Conservation (phyloP, 2,797 vertebrate species). For the Basileuterus tristriatus region DNA sequence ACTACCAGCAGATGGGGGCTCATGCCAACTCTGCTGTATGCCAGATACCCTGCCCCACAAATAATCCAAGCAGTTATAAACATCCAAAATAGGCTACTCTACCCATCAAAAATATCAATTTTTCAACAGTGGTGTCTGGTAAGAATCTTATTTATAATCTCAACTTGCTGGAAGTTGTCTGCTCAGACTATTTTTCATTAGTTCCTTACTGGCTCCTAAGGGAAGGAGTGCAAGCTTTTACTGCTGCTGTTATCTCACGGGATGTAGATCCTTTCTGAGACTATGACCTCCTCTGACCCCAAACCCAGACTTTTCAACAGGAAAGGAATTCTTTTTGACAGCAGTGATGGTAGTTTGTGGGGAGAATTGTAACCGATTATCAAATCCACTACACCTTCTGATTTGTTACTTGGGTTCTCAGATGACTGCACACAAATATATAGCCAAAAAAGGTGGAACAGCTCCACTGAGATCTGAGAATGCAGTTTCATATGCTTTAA, state of each 20-base stretch:
- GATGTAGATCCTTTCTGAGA: not conserved
- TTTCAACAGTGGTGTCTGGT: not conserved
- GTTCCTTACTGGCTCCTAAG: not conserved
- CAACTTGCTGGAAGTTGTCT: not conserved
- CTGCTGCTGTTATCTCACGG: not conserved
- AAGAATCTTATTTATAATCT: not conserved
- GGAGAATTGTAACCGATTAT: not conserved
- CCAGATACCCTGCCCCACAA: not conserved
- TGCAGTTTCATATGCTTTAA: slow-evolving; percentile 30
- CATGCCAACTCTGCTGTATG: not conserved
- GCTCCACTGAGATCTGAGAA: slow-evolving; percentile 42
- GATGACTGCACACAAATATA: slow-evolving; percentile 14
- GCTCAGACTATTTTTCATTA: not conserved
- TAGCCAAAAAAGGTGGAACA: slow-evolving; percentile 27
- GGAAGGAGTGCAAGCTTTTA: not conserved
- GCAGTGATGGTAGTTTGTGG: not conserved
- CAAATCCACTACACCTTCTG: not conserved
- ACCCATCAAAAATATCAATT: not conserved
- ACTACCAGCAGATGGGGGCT: not conserved
- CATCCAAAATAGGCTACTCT: not conserved
- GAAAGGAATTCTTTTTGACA: not conserved
- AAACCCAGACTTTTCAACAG: not conserved
- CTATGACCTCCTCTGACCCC: not conserved
- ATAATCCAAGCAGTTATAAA: not conserved
- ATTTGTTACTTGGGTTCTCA: not conserved